Evolutionary conservation across 1,140 invertebrate genomes (phyloP), one percentile per base, ranked within the genome.

Genomic region (Drosophila ogumai): DNA sequence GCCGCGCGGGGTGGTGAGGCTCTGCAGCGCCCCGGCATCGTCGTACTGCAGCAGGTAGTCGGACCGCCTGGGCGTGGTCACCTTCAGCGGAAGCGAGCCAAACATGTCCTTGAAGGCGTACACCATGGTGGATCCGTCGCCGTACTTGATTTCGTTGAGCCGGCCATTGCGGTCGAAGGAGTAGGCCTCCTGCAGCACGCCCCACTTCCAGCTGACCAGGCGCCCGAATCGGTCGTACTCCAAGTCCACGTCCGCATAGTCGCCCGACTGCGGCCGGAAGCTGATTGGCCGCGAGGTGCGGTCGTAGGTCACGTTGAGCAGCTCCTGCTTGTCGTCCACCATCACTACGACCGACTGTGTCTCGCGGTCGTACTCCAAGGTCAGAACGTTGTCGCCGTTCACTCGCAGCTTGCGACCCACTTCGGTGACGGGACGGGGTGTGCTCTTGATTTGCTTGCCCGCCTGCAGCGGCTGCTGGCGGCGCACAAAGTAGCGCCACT

Each of bases 31-130:
- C 15, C 98, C 98, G 10, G 97, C 96, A 73, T 97, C 96, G 87
- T 99, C 98, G 80, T 99, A 98, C 82, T 98, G 97, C 6, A 99
- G 93, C 0, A 98, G 94, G 93, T 99, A 99, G 91, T 98, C 97
- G 65, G 97, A 97, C 13, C 98, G 97, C 80, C 97, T 94, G 3
- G 98, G 97, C 2, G 98, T 97, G 1, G 97, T 98, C 2, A 99
- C 97, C 93, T 98, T 98, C 19, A 97, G 93, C 0, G 98, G 98
- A 93, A 98, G 93, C 75, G 95, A 97, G 56, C 96, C 97, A 75
- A 97, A 96, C 95, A 96, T 96, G 81, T 98, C 97, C 90, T 97
- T 96, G 90, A 98, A 98, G 0, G 96, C 96, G 86, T 98, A 98
- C 2, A 96, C 94, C 93, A 98, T 95, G 0, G 96, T 96, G 0